Evolutionary conservation across 2,797 vertebrate genomes (phyloP), one percentile per base, ranked within the genome.

Genomic region (Lateolabrax maculatus): DNA sequence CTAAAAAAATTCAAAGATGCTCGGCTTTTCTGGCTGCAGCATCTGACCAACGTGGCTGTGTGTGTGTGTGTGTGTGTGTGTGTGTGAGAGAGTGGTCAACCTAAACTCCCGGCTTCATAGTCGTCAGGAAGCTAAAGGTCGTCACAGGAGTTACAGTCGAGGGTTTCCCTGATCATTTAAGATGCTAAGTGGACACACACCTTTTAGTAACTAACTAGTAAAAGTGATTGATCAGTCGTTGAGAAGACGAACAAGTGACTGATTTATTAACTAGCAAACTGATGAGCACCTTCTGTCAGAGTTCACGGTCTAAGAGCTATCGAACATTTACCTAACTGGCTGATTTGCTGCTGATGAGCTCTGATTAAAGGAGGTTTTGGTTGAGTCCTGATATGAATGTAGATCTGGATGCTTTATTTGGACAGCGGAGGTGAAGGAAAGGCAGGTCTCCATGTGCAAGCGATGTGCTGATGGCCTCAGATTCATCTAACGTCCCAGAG

Each of bases 231-330:
- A 78, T 19, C 52, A 75, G 49, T 10, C 61, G 13, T 62, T 61
- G 41, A 63, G 53, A 81, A 70, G 67, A 79, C 76, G 76, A 77
- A 76, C 68, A 67, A 51, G 53, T 51, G 49, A 80, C 65, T 71
- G 71, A 52, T 83, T 83, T 79, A 76, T 82, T 81, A 65, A 80
- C 65, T 65, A 51, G 65, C 41, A 71, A 61, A 64, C 6, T 44
- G 37, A 63, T 25, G 51, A 60, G 62, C 15, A 18, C 25, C 52
- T 57, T 60, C 72, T 29, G 27, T 64, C 68, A 62, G 34, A 67
- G 62, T 51, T 71, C 74, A 8, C 58, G 57, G 44, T 62, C 36
- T 75, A 60, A 67, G 48, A 61, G 5, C 69, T 67, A 71, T 29
- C 43, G 68, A 65, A 77, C 23, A 25, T 48, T 31, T 23, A 68